Percentiles rank a stretch among this genome's conserved stretches.
phyloP scores from a whole-genome alignment of 2,888 invertebrate species.

The Nycteola revayana region DNA sequence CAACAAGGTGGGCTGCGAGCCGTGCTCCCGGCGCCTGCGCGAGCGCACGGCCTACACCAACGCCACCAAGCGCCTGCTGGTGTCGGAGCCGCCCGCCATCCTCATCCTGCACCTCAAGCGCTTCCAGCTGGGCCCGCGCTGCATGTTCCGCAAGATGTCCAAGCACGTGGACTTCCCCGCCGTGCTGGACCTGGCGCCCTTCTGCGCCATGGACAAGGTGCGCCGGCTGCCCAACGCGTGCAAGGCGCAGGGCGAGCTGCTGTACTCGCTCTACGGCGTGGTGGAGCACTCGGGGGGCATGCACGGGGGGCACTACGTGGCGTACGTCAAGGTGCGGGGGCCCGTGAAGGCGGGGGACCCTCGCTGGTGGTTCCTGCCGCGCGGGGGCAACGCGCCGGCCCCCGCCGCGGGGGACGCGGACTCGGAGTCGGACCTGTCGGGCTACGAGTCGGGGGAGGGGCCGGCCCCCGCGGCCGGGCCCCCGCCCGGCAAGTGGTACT shows the following conservation, averaged over 20 bases:
- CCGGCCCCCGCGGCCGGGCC: constrained; percentile 50
- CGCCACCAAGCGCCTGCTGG: constrained; percentile 91
- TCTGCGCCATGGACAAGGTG: constrained; percentile 88
- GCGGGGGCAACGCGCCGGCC: constrained; percentile 75
- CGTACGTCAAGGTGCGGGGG: constrained; percentile 94
- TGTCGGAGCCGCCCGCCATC: constrained; percentile 95
- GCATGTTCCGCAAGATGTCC: constrained; percentile 91
- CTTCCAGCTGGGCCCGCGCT: constrained; percentile 91
- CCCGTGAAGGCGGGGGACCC: constrained; percentile 84
- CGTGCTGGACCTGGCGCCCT: constrained; percentile 93
- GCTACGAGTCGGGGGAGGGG: constrained; percentile 79
- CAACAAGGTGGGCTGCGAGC: constrained; percentile 96
- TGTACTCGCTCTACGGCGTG: constrained; percentile 96
- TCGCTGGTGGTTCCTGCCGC: constrained; percentile 88
- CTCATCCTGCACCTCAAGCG: constrained; percentile 97
- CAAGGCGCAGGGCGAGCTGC: constrained; percentile 84
- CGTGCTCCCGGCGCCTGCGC: constrained; percentile 89
- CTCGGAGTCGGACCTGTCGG: constrained; percentile 80
- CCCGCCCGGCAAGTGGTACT: constrained; percentile 94
- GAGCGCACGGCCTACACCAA: constrained; percentile 90
- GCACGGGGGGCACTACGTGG: constrained; percentile 93
- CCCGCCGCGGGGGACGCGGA: constrained; percentile 69
- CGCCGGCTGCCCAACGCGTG: constrained; percentile 83
- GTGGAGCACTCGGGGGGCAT: constrained; percentile 97
- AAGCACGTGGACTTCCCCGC: constrained; percentile 94